Base-by-base conservation (phyloP, 1,140 invertebrate species). In the Philopotamus ludificatus region DNA sequence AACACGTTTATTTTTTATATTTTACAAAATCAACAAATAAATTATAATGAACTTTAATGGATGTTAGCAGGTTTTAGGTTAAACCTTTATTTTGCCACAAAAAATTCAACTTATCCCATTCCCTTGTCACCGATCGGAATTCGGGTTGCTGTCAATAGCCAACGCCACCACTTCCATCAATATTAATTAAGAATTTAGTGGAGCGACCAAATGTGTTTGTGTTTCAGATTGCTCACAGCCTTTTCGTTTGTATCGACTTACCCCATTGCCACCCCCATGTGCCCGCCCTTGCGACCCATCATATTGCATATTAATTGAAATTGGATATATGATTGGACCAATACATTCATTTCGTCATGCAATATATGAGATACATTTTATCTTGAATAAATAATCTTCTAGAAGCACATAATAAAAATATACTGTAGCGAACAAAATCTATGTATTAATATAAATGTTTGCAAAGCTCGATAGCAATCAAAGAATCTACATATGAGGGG, bases 141-240 rank as follows among this genome's bases (percentile, higher is more conserved):
- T 49, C 16, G 22, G 47, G 3, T 49, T 49, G 16, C 47, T 10
- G 21, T 49, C 47, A 49, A 49, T 49, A 49, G 47, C 47, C 3
- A 21, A 15, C 2, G 47, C 47, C 16, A 21, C 16, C 47, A 49
- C 15, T 49, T 60, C 42, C 57, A 60, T 60, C 57, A 60, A 60
- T 60, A 60, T 60, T 60, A 60, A 60, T 60, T 60, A 60, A 45
- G 39, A 60, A 60, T 60, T 60, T 60, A 60, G 39, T 45, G 42
- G 21, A 45, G 57, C 42, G 57, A 25, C 16, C 9, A 8, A 60
- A 45, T 23, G 42, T 45, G 57, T 60, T 60, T 60, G 42, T 60
- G 18, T 18, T 21, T 60, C 20, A 45, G 57, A 60, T 60, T 60
- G 39, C 39, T 42, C 21, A 15, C 9, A 55, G 21, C 53, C 20